Evolutionary conservation across 2,888 invertebrate genomes (phyloP), one percentile per base, ranked within the genome.

Genomic region (Griposia aprilina): DNA sequence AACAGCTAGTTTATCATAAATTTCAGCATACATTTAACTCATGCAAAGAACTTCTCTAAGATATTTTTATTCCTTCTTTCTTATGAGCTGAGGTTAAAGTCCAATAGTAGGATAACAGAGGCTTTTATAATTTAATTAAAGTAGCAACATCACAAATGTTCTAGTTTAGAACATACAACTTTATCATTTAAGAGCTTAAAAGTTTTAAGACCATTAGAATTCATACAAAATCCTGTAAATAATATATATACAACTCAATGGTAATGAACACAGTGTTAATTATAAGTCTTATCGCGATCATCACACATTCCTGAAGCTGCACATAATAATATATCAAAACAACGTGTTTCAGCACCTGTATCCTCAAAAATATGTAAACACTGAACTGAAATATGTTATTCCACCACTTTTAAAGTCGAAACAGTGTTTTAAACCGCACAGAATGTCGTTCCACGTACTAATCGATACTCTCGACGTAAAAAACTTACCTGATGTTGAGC

Each of bases 381-480:
- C 85, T 72, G 57, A 52, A 72, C 72, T 63, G 74, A 81, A 82
- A 82, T 55, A 52, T 11, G 78, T 80, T 86, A 89, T 82, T 76
- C 23, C 71, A 63, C 50, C 65, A 84, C 84, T 86, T 85, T 78
- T 30, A 68, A 68, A 69, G 77, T 36, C 81, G 26, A 86, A 90
- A 90, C 78, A 74, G 80, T 76, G 80, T 71, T 78, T 75, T 65
- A 75, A 87, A 81, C 78, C 80, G 83, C 72, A 82, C 59, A 81
- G 74, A 86, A 82, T 78, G 78, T 86, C 81, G 82, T 87, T 85
- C 81, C 80, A 86, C 84, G 87, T 88, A 90, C 87, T 92, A 94
- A 95, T 94, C 94, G 92, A 95, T 94, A 94, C 88, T 88, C 81
- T 88, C 82, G 76, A 81, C 88, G 89, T 90, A 93, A 94, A 94